A percentile compares a stretch with the other conserved stretches of the same genome.
Conservation (phyloP, 2,888 invertebrate genomes). For the Zootermopsis nevadensis region DNA sequence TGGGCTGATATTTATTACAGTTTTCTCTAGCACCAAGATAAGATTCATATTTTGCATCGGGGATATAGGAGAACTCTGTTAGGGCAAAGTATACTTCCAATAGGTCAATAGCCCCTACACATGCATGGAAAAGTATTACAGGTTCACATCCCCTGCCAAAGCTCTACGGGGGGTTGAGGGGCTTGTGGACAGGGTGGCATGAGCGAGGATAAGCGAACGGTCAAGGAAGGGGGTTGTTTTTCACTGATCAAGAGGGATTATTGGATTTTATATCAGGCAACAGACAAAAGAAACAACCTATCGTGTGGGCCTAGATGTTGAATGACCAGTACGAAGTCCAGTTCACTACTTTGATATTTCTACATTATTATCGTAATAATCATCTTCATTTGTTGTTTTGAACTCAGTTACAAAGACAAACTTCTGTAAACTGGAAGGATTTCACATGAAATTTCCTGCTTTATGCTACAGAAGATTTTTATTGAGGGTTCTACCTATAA, state of each 20-base stretch:
- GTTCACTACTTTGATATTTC: no score
- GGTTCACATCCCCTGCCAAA: slow-evolving; percentile 1
- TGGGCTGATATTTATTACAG: slow-evolving; percentile 32
- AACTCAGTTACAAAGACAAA: no score
- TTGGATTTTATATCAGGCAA: slow-evolving; percentile 15
- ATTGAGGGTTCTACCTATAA: no score
- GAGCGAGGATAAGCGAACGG: not conserved
- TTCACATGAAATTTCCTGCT: no score
- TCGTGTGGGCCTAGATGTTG: not conserved
- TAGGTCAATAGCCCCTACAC: slow-evolving; percentile 46
- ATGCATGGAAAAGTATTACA: slow-evolving; percentile 43
- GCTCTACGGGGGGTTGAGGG: not conserved
- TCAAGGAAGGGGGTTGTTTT: slow-evolving; percentile 8
- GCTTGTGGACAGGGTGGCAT: not conserved
- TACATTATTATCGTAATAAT: no score
- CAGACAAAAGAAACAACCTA: slow-evolving; percentile 22
- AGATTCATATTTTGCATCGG: not conserved
- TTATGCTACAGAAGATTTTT: no score
- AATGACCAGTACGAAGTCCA: not conserved
- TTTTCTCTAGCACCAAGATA: slow-evolving; percentile 43
- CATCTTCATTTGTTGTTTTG: no score
- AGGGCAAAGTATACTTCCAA: slow-evolving; percentile 42
- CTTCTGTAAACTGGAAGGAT: no score
- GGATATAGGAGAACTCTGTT: not conserved
- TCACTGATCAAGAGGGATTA: slow-evolving; percentile 31